phyloP scores from a whole-genome alignment of 2,888 invertebrate species.

The Brachyopa scutellaris region DNA sequence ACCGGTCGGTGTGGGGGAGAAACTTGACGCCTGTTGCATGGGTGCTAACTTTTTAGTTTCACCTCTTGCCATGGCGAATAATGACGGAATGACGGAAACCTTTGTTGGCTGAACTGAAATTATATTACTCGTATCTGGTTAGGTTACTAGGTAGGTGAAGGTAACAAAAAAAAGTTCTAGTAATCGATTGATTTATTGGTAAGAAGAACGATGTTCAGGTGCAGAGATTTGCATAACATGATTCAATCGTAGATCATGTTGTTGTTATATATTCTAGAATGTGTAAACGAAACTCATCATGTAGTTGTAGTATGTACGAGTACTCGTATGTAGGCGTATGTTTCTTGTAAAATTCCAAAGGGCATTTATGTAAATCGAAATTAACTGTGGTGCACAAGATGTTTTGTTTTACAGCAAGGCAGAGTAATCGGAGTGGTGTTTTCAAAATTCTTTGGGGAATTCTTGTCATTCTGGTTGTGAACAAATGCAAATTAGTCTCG shows the following conservation, averaged over 20 bases:
- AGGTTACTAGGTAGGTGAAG: neutral
- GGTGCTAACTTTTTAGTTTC: slow-evolving; percentile 35
- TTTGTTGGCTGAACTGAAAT: slow-evolving; percentile 29
- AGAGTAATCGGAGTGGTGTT: slow-evolving; percentile 24
- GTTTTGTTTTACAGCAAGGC: neutral
- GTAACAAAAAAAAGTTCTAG: neutral
- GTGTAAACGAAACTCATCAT: too few relatives aligned
- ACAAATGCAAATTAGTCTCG: slow-evolving; percentile 59
- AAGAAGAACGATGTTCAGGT: slow-evolving; percentile 13
- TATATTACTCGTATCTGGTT: too few relatives aligned
- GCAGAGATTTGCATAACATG: slow-evolving; percentile 59
- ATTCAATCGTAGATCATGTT: slow-evolving; percentile 31
- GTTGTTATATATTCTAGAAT: too few relatives aligned
- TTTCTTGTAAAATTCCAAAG: slow-evolving; percentile 18
- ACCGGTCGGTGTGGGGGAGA: too few relatives aligned
- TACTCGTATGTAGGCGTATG: neutral
- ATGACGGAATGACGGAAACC: slow-evolving; percentile 1
- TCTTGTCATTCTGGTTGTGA: slow-evolving; percentile 55
- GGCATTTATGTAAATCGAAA: slow-evolving; percentile 59
- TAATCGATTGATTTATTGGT: slow-evolving; percentile 59
- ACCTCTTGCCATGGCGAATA: slow-evolving; percentile 36
- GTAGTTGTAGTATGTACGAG: too few relatives aligned
- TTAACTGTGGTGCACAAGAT: slow-evolving; percentile 32
- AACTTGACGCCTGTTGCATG: slow-evolving; percentile 37
- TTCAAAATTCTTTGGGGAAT: slow-evolving; percentile 40